Evolutionary conservation across 2,888 invertebrate genomes (phyloP), one percentile per base, ranked within the genome.

Genomic region (Parnassius orleans): DNA sequence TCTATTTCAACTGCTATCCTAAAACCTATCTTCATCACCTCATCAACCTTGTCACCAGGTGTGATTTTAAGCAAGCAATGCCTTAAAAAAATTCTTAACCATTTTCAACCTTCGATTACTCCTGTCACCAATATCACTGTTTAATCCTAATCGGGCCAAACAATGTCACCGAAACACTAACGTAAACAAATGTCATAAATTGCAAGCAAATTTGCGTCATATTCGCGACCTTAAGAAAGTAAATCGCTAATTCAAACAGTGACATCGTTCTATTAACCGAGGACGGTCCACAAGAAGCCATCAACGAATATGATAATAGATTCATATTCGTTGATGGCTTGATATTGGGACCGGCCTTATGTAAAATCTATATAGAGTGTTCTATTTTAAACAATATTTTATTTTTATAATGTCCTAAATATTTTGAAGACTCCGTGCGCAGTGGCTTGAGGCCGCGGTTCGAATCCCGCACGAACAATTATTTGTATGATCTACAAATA

Each of bases 341-440:
- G 64, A 71, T 73, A n/a, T 73, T 60, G 68, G 73, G 69, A 60
- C 71, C 71, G 66, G 58, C 72, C 77, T 69, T 76, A 69, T 71
- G 66, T 47, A 67, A 47, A 19, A 9, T 44, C 57, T 60, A 61
- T 66, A 64, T 71, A 71, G 72, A 55, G 7, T 67, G 71, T 43
- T 65, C 24, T 9, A 57, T 48, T 64, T 46, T n/a, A 7, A n/a
- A 46, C 3, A 46, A n/a, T n/a, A 7, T 11, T 46, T 46, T 46
- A 48, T 33, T 33, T 33, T 33, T 33, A 33, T 33, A 33, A 33
- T 33, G 33, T 33, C 33, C 7, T 33, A 7, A 33, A 7, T 33
- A 33, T 33, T 0, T 24, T 24, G 24, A 24, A 24, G 24, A 5
- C 33, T 33, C 33, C 7, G 33, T 33, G 33, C 33, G 33, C 19